Base-by-base conservation (phyloP, 2,797 vertebrate genomes). In the Chelon auratus region DNA sequence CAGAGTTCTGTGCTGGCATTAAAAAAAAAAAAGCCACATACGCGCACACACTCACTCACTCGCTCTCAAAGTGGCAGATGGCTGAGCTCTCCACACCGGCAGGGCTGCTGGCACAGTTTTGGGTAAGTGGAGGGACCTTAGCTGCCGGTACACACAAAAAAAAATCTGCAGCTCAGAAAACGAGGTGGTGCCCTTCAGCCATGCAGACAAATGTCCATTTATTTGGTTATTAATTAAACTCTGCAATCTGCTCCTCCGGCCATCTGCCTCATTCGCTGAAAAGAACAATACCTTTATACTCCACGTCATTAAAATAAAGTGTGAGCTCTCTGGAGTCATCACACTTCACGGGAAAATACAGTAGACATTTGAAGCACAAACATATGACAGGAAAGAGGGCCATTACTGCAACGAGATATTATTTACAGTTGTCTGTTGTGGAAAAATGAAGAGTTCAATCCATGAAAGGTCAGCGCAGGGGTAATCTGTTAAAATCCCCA, bases 51-150 rank as follows among this genome's bases (percentile, higher is more conserved):
- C 56, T 58, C 70, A 75, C 33, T 42, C 57, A 70, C 33, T 43
- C 56, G 30, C 65, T 5, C 67, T 45, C 52, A 59, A 24, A 57
- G 85, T 72, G 77, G 82, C 94, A 94, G 93, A 93, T 93, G 92
- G 92, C 81, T 73, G 45, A n/a, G 47, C 75, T 77, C 84, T 68
- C 40, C 52, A 70, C 75, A 77, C 63, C 66, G 70, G 75, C 81
- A 83, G 65, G 74, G 66, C 68, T 77, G 78, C 63, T 87, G 89
- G 85, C 88, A 85, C 65, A 42, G 59, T 79, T 81, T 47, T 30
- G 9, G 47, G 30, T 48, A 68, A 51, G 42, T 57, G 67, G 78
- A 73, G 56, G 66, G 63, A 58, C 45, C 57, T 71, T 26, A 60
- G 62, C 59, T 60, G 45, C 50, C 40, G 14, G 22, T 54, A 56